Conservation (phyloP, 2,888 invertebrate species). For the Malachius bipustulatus region DNA sequence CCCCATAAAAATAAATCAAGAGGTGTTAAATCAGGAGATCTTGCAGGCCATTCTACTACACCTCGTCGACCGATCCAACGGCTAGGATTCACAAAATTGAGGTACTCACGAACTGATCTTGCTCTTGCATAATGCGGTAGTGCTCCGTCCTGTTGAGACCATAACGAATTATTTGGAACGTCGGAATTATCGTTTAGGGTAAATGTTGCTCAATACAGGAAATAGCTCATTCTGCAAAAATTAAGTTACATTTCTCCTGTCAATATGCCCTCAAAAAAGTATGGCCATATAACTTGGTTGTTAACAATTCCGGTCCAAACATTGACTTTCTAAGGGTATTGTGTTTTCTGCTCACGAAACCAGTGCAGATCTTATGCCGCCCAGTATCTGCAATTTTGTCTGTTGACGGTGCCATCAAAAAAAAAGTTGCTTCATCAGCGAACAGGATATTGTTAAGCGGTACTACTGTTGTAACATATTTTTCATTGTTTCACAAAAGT, state of each 20-base stretch:
- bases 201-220: neutral
- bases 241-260: neutral
- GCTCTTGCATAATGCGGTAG: neutral
- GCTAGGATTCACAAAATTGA: neutral
- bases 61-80: neutral
- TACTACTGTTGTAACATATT: too few species aligned
- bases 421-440: conserved; percentile 1
- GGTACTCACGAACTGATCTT: neutral
- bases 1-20: conserved; percentile 1
- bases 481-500: neutral
- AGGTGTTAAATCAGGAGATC: neutral
- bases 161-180: neutral
- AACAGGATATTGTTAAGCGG: conserved; percentile 1
- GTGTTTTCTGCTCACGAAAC: conserved; percentile 2
- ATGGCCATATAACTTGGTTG: neutral
- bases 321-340: neutral
- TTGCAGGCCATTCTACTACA: neutral
- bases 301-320: conserved; percentile 1
- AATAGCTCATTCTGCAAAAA: neutral
- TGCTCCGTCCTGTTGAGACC: neutral
- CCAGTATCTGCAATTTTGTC: conserved; percentile 2
- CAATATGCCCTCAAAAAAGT: neutral
- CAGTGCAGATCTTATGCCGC: conserved; percentile 1
- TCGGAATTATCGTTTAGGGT: neutral
- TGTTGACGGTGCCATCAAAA: conserved; percentile 2